Base-by-base conservation (phyloP, 2,888 invertebrate species). In the Sphecodes monilicornis region DNA sequence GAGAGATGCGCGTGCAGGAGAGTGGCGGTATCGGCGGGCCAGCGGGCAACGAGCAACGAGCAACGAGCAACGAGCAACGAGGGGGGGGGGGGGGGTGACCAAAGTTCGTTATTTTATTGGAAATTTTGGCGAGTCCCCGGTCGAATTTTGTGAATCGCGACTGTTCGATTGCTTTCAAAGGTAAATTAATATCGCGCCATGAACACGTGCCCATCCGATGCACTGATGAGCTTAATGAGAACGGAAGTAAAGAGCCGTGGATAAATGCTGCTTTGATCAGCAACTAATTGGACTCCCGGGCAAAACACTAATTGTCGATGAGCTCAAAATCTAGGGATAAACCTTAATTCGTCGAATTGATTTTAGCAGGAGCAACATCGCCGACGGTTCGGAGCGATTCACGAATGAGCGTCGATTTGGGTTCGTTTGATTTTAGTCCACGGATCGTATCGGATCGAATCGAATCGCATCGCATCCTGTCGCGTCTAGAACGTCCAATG, bases 151-250 rank as follows among this genome's bases (percentile, higher is more conserved):
- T 87, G 90, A 90, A 90, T 90, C 88, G 88, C 89, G 85, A 78
- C 89, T 89, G 90, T 90, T 90, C 90, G 90, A 90, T 90, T 88
- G 90, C 90, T 89, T 90, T 90, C 90, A 90, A 90, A 90, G 90
- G 90, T 90, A 90, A 90, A 90, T 90, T 90, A 90, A 90, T 90
- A 90, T 90, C 90, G 90, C 90, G 90, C 90, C 90, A 90, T 89
- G 90, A 90, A 89, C 90, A 90, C 90, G 90, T 88, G 90, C 90
- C 90, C 89, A 90, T 90, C 89, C 88, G 90, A 90, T 90, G 90
- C 90, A 90, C 90, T 90, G 90, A 90, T 89, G 90, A 90, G 90
- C 90, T 90, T 90, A 90, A 90, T 90, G 90, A 90, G 90, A 89
- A 89, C 90, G 85, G 90, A 90, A 90, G 90, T 90, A 90, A 90